Evolutionary conservation across 2,888 invertebrate genomes (phyloP).

Genomic region (Tachystola acroxantha): DNA sequence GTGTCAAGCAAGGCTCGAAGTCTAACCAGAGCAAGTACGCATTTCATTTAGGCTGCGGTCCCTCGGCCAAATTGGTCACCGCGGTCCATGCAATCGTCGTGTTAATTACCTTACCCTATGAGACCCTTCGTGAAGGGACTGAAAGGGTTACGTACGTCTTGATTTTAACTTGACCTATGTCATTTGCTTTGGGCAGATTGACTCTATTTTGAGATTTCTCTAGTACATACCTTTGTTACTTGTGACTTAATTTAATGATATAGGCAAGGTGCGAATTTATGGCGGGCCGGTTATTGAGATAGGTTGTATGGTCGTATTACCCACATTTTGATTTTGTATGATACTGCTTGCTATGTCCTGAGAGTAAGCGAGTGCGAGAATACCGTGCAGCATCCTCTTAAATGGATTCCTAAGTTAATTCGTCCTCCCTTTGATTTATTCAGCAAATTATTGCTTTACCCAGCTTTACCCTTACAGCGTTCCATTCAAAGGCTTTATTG

Average conservation of each 20-base stretch:
- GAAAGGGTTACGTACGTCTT: conserved; percentile 19
- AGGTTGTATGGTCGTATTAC: no score
- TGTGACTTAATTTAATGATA: no score
- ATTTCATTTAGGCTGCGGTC: conserved; percentile 6
- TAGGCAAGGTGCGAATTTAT: no score
- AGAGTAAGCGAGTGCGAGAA: no score
- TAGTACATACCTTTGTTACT: no score
- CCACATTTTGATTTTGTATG: no score
- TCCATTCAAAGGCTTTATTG: conserved; percentile 2
- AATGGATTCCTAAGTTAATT: conserved; percentile 37
- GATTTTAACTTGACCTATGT: conserved; percentile 22
- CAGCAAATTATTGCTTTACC: conserved; percentile 30
- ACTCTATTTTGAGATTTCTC: no score
- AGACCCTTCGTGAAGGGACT: conserved; percentile 17
- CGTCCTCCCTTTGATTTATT: conserved; percentile 32
- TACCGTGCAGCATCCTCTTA: no score
- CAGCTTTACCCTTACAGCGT: conserved; percentile 13
- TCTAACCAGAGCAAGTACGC: conserved; percentile 7
- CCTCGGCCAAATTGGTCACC: background rate
- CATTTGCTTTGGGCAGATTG: conserved; percentile 14
- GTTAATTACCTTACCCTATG: conserved; percentile 28
- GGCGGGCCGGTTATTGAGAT: no score
- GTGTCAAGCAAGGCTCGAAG: background rate
- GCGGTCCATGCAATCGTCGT: conserved; percentile 26
- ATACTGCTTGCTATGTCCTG: no score